Base-by-base conservation (phyloP, 2,113 vertebrate genomes). In the Sciurus niger region DNA sequence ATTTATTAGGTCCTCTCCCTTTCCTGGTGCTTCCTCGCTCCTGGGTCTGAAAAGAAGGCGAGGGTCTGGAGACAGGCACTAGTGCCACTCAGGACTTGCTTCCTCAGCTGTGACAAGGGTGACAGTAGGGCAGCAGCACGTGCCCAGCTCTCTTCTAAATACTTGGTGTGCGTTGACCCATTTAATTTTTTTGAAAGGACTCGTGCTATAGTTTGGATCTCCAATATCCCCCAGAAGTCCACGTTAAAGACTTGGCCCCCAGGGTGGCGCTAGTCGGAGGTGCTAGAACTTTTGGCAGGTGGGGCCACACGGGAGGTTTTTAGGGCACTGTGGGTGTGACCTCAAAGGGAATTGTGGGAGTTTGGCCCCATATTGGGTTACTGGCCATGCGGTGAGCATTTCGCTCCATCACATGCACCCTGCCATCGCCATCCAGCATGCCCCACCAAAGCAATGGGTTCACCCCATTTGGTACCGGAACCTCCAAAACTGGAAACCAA, bases 81-180 rank as follows among this genome's bases (percentile, higher is more conserved):
- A 2, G 17, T 2, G n/a, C 63, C 14, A 6, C 32, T 2, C 8
- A 11, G 30, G 22, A 30, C 22, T 53, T 17, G 22, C 1, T 32
- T 37, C 63, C 30, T 73, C 53, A 0, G 30, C 55, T 37, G 32
- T 30, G 22, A 34, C 46, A 4, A 2, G 4, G 2, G 70, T 25
- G 22, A 8, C 16, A 7, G 2, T 32, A 18, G 80, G n/a, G 30
- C 9, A 4, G 6, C 28, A 4, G 55, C 6, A 12, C 5, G 5
- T 6, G 12, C 24, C 74, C 20, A 22, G 37, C 60, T 9, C 37
- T 48, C 1, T 28, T 37, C 70, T 10, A n/a, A 55, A 40, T 17
- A 9, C 43, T 20, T 34, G 5, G 8, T 17, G 12, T 53, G 30
- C 18, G 0, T 8, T 9, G 12, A 37, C 53, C 43, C 53, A 2